Evolutionary conservation across 2,113 vertebrate species (phyloP).

Genomic region (Himantopus leucocephalus): DNA sequence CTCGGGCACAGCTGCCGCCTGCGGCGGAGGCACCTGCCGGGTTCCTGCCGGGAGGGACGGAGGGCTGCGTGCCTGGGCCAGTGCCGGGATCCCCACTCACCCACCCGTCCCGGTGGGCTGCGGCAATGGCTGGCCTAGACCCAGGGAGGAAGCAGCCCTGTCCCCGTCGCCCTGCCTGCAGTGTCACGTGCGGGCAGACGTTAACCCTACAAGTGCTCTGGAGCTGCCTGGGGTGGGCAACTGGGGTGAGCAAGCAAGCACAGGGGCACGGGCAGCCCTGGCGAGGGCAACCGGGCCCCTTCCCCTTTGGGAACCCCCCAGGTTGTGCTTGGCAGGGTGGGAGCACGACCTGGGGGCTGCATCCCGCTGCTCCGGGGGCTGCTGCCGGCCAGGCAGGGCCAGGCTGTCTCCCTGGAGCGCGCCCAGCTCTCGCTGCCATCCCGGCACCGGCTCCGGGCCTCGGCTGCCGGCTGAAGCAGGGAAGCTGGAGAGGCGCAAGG

Average conservation of each 20-base stretch:
- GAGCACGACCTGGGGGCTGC: accelerated
- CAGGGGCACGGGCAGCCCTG: accelerated
- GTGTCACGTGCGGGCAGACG: accelerated
- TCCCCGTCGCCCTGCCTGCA: not conserved
- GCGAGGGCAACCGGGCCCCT: not conserved
- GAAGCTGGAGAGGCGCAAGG: not conserved
- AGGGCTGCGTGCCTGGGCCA: not conserved
- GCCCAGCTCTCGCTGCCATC: not conserved
- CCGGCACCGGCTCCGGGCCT: accelerated
- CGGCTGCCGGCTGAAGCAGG: not conserved
- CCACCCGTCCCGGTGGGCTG: not conserved
- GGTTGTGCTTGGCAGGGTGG: not conserved
- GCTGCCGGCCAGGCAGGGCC: accelerated
- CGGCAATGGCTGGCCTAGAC: not conserved
- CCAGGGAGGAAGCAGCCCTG: not conserved
- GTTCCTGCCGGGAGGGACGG: not conserved
- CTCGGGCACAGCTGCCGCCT: accelerated
- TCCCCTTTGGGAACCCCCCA: not conserved
- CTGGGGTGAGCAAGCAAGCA: not conserved
- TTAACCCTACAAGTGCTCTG: not conserved
- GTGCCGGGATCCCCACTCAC: accelerated
- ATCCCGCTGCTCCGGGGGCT: accelerated
- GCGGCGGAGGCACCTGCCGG: accelerated
- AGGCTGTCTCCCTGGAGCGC: not conserved
- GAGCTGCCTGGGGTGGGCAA: not conserved